Evolutionary conservation across 2,797 vertebrate genomes (phyloP).

Genomic region (Oryzias sinensis): DNA sequence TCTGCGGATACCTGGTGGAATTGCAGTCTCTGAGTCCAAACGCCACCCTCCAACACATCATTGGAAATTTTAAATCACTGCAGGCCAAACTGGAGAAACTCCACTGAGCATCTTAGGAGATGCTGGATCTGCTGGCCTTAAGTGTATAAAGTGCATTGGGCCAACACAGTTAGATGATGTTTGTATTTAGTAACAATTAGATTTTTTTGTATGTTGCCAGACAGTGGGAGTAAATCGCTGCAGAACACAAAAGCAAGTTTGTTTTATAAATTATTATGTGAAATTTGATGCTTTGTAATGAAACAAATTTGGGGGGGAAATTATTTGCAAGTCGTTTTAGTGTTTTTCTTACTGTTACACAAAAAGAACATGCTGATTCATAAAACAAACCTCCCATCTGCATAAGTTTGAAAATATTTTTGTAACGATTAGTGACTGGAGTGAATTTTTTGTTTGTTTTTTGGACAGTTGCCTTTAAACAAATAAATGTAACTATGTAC

Average conservation of each 20-base stretch:
- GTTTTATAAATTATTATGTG: slow-evolving; percentile 71
- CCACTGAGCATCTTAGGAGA: slow-evolving; percentile 72
- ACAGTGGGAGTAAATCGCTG: background rate
- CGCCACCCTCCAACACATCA: slow-evolving; percentile 80
- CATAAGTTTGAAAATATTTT: background rate
- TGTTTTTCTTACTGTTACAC: slow-evolving; percentile 17
- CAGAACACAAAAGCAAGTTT: background rate
- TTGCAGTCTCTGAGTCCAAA: slow-evolving; percentile 92
- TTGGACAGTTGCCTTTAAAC: slow-evolving; percentile 17
- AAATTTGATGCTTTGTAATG: slow-evolving; percentile 34
- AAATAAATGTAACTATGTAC: slow-evolving; percentile 60
- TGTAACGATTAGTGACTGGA: slow-evolving; percentile 3
- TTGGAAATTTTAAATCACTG: slow-evolving; percentile 93
- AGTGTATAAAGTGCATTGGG: slow-evolving; percentile 8
- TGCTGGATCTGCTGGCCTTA: slow-evolving; percentile 27
- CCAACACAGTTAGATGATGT: background rate
- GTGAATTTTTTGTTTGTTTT: slow-evolving; percentile 12
- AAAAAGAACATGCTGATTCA: too few relatives aligned
- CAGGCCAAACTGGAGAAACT: slow-evolving; percentile 94
- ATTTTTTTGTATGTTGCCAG: slow-evolving; percentile 1
- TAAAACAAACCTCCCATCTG: too few relatives aligned
- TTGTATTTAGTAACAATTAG: slow-evolving; percentile 5
- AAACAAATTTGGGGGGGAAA: slow-evolving; percentile 4
- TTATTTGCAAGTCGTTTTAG: slow-evolving; percentile 25
- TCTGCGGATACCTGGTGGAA: slow-evolving; percentile 95